Evolutionary conservation across 2,797 vertebrate genomes (phyloP).

Genomic region (Galaxias olidus): DNA sequence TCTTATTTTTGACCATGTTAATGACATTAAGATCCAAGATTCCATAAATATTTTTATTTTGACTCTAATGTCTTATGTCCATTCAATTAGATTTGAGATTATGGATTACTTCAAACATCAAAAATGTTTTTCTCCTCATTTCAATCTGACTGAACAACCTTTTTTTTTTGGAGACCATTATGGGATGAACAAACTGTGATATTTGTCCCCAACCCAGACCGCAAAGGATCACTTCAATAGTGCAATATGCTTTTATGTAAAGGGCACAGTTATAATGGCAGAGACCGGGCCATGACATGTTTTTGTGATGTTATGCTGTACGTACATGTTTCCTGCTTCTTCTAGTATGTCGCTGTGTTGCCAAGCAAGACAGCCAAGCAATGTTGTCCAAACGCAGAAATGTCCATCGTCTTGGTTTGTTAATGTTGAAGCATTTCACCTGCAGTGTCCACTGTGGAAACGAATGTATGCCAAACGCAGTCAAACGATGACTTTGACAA

Average conservation of each 20-base stretch:
- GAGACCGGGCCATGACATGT: slow-evolving; percentile 33
- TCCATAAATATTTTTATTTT: slow-evolving; percentile 3
- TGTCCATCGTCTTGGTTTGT: slow-evolving; percentile 37
- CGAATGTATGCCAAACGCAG: slow-evolving; percentile 52
- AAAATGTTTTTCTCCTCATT: not conserved
- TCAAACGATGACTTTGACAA: slow-evolving; percentile 61
- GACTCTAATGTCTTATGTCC: slow-evolving; percentile 9
- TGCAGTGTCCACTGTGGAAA: slow-evolving; percentile 49
- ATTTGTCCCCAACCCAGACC: slow-evolving; percentile 14
- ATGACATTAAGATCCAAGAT: slow-evolving; percentile 49
- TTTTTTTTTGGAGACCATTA: slow-evolving; percentile 29
- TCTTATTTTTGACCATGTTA: slow-evolving; percentile 44
- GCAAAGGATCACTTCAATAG: slow-evolving; percentile 15
- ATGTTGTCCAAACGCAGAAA: slow-evolving; percentile 31
- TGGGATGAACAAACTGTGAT: slow-evolving; percentile 24
- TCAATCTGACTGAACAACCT: slow-evolving; percentile 20
- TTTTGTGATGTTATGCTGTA: slow-evolving; percentile 31
- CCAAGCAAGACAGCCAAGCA: slow-evolving; percentile 24
- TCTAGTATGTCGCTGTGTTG: slow-evolving; percentile 30
- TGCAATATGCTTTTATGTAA: slow-evolving; percentile 45
- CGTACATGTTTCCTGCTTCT: slow-evolving; percentile 19
- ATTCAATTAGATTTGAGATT: no score
- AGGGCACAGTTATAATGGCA: slow-evolving; percentile 38
- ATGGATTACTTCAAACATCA: no score
- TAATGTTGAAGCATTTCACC: slow-evolving; percentile 42